Conservation (phyloP, 2,113 vertebrate genomes). For the Hemicordylus capensis region DNA sequence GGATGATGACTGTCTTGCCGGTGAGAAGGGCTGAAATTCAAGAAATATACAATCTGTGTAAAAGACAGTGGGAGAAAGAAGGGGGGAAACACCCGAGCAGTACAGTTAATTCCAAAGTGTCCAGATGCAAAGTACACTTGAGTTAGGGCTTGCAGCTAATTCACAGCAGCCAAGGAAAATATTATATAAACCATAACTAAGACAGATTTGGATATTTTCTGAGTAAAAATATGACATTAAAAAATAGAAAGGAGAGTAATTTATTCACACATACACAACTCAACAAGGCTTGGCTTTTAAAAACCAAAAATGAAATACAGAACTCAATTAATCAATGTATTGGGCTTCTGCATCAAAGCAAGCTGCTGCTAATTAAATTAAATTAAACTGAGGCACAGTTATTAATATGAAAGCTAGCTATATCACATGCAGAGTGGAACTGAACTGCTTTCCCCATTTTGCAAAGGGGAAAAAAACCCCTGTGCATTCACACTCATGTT, state of each 20-base stretch:
- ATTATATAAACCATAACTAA: slow-evolving; percentile 22
- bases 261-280: slow-evolving; percentile 18
- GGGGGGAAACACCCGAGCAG: neutral
- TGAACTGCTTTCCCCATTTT: neutral
- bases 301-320: neutral
- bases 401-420: neutral
- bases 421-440: neutral
- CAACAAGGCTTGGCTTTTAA: slow-evolving; percentile 4
- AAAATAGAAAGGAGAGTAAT: neutral
- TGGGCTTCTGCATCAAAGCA: neutral
- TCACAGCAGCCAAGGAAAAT: slow-evolving; percentile 25
- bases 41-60: neutral
- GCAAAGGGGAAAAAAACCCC: neutral
- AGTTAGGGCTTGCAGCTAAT: neutral
- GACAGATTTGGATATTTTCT: slow-evolving; percentile 8
- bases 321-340: neutral
- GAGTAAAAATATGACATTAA: slow-evolving; percentile 2
- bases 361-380: neutral
- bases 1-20: neutral
- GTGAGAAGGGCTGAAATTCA: neutral
- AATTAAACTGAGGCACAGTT: neutral
- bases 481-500: neutral
- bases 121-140: neutral
- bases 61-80: neutral
- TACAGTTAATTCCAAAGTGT: slow-evolving; percentile 14